These are phyloP conservation scores for Pandemis cinnamomeana DNA, from an alignment of 2,888 invertebrate genomes.

Conservation along the genomic window DNA sequence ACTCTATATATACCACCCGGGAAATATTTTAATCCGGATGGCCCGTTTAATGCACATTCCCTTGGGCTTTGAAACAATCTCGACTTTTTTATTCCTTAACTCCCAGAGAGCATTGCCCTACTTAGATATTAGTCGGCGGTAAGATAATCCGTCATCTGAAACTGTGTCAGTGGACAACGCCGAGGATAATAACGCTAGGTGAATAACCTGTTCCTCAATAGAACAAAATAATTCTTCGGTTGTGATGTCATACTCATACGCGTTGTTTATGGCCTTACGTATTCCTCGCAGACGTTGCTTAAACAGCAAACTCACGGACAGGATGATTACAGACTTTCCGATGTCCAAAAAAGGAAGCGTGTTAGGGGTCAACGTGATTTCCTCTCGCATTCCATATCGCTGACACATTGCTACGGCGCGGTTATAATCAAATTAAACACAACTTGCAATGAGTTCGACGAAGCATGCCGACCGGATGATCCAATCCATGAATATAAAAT, in stretches of 20 bases:
- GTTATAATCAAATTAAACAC: conserved; percentile 74
- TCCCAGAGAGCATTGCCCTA: conserved; percentile 61
- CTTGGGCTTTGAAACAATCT: conserved; percentile 68
- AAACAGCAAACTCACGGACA: conserved; percentile 54
- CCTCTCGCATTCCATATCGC: conserved; percentile 77
- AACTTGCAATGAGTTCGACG: conserved; percentile 69
- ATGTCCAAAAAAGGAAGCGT: conserved; percentile 72
- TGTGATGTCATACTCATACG: conserved; percentile 59
- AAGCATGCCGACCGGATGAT: conserved; percentile 69
- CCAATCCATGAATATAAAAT: conserved; percentile 70
- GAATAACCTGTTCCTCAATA: conserved; percentile 59
- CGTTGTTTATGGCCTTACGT: conserved; percentile 46
- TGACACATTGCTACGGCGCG: conserved; percentile 71
- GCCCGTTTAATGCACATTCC: conserved; percentile 81
- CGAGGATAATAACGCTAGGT: conserved; percentile 64
- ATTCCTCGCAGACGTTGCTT: conserved; percentile 45
- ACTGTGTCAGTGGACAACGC: conserved; percentile 68
- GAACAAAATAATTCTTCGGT: conserved; percentile 51
- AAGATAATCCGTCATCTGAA: conserved; percentile 63
- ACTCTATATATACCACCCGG: conserved; percentile 80
- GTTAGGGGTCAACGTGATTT: conserved; percentile 79
- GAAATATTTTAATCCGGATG: conserved; percentile 84
- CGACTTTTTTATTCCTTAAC: conserved; percentile 63
- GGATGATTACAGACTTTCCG: conserved; percentile 67
- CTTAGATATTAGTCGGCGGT: conserved; percentile 58